Conservation (phyloP, 1,140 invertebrate species). For the Diachasmimorpha longicaudata region DNA sequence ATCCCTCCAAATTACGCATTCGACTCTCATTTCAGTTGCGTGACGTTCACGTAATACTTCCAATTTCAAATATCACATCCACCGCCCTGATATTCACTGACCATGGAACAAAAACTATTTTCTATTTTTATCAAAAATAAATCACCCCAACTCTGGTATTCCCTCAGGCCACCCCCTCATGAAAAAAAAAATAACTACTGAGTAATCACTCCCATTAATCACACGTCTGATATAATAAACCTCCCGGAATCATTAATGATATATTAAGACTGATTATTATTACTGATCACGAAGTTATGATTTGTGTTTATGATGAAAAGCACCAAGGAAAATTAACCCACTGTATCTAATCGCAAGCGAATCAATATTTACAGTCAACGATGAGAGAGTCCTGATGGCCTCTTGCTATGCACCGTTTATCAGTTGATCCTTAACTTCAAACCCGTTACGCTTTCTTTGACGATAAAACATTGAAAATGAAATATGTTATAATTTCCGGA, state of each 20-base stretch:
- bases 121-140: too few relatives aligned
- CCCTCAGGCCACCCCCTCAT: neutral
- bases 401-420: neutral
- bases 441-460: neutral
- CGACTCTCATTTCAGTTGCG: neutral
- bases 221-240: neutral
- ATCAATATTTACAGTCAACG: neutral
- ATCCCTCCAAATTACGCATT: neutral
- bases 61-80: neutral
- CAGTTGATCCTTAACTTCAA: neutral
- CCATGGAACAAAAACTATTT: too few relatives aligned
- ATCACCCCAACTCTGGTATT: neutral
- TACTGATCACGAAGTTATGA: neutral
- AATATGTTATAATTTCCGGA: neutral
- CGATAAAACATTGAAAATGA: neutral
- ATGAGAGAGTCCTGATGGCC: neutral
- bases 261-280: neutral
- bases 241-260: neutral
- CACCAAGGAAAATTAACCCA: neutral
- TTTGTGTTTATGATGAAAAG: neutral
- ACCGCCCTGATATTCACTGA: neutral
- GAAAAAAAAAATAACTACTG: neutral
- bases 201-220: neutral
- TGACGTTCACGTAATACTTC: neutral
- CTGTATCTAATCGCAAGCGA: neutral